Evolutionary conservation across 2,113 vertebrate genomes (phyloP).

Genomic region (Oreochromis aureus): DNA sequence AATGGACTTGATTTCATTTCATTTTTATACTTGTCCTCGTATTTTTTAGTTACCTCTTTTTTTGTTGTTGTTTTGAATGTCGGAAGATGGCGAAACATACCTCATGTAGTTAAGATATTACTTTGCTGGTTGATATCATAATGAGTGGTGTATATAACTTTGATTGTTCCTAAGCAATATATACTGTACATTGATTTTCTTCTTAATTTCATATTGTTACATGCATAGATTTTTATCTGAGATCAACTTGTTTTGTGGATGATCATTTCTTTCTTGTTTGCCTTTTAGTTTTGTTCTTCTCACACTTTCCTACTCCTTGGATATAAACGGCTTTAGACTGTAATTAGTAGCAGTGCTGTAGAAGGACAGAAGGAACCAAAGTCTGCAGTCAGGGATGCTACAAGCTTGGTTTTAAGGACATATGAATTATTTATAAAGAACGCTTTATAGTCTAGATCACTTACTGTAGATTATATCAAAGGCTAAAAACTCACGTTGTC

Average conservation of each 20-base stretch:
- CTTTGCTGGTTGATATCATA: slow-evolving; percentile 38
- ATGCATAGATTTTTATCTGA: slow-evolving; percentile 61
- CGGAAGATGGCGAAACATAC: slow-evolving; percentile 57
- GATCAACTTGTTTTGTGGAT: slow-evolving; percentile 34
- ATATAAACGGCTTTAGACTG: slow-evolving; percentile 61
- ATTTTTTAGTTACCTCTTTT: not conserved
- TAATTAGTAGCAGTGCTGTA: slow-evolving; percentile 61
- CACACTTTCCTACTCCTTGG: slow-evolving; percentile 26
- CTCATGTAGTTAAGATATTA: slow-evolving; percentile 60
- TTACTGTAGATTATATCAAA: slow-evolving; percentile 54
- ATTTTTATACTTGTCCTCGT: not conserved
- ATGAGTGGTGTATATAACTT: slow-evolving; percentile 46
- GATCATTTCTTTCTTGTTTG: slow-evolving; percentile 26
- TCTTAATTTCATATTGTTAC: slow-evolving; percentile 57
- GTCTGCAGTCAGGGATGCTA: slow-evolving; percentile 33
- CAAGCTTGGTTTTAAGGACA: not conserved
- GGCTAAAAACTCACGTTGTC: slow-evolving; percentile 18
- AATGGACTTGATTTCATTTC: not conserved
- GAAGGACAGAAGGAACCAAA: slow-evolving; percentile 55
- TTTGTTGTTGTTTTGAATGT: slow-evolving; percentile 33
- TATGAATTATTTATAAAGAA: slow-evolving; percentile 14
- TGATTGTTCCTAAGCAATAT: slow-evolving; percentile 75
- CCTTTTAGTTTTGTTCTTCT: slow-evolving; percentile 21
- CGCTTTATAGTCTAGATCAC: slow-evolving; percentile 36
- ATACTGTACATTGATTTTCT: slow-evolving; percentile 57